A percentile compares a stretch with the other conserved stretches of the same genome.
Evolutionary conservation across 2,797 vertebrate species (phyloP).

Genomic region (Muscicapa striata): DNA sequence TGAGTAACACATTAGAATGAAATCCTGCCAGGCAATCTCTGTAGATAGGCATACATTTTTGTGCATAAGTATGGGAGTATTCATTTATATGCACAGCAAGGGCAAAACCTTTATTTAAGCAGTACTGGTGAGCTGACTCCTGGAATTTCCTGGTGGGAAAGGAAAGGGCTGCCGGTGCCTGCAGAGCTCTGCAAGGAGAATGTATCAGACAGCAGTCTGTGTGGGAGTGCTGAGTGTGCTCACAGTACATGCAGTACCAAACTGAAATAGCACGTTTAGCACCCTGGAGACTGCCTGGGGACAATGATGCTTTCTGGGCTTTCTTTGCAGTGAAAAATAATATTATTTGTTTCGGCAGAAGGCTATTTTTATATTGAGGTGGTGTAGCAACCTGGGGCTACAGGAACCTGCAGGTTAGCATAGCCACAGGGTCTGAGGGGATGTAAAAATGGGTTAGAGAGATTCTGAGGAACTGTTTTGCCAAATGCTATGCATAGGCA

Average conservation of each 20-base stretch:
- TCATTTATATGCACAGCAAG: background rate
- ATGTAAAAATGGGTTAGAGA: background rate
- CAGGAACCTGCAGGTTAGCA: background rate
- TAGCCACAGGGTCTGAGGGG: background rate
- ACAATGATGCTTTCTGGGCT: background rate
- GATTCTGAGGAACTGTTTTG: background rate
- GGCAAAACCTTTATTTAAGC: background rate
- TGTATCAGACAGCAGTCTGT: constrained; percentile 11
- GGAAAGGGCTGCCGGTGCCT: background rate
- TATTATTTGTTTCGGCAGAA: background rate
- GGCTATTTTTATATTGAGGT: background rate
- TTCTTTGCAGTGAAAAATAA: background rate
- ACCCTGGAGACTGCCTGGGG: background rate
- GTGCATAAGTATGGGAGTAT: background rate
- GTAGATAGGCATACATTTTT: background rate
- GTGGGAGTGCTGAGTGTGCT: constrained; percentile 20
- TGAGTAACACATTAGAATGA: background rate
- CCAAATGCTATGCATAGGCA: background rate
- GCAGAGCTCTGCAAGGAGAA: background rate
- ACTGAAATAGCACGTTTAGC: constrained; percentile 38
- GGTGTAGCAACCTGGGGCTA: background rate
- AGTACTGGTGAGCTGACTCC: background rate
- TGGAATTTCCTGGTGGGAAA: background rate
- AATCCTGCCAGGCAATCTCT: background rate
- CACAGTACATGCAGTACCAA: constrained; percentile 37